These are phyloP conservation scores for Drosophila orena DNA, from an alignment of 1,140 invertebrate species.

Conservation along the genomic window DNA sequence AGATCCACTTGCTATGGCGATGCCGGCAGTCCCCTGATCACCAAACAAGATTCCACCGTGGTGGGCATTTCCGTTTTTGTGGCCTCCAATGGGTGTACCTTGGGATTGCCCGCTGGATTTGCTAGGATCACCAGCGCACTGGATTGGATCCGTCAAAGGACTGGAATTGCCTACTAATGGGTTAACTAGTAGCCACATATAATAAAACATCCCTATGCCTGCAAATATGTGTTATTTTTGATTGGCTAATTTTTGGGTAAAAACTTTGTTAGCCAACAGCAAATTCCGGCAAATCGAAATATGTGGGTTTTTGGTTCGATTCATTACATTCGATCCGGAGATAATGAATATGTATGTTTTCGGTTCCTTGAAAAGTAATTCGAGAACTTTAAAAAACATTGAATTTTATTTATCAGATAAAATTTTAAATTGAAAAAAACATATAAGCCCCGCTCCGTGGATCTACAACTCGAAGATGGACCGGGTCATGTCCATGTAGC, in stretches of 20 bases:
- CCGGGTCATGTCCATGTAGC: constrained; percentile 48
- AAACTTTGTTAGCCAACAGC: too few relatives aligned
- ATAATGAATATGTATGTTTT: too few relatives aligned
- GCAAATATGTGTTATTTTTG: not conserved
- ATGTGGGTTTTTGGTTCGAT: too few relatives aligned
- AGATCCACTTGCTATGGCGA: constrained; percentile 54
- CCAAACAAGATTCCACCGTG: constrained; percentile 17
- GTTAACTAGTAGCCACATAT: not conserved
- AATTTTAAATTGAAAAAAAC: not conserved
- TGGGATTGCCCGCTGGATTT: constrained; percentile 58
- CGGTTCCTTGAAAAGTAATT: too few relatives aligned
- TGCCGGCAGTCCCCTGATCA: constrained; percentile 57
- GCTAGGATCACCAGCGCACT: constrained; percentile 47
- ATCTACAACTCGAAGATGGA: constrained; percentile 57
- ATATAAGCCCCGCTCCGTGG: not conserved
- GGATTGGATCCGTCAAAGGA: constrained; percentile 44
- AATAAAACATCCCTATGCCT: not conserved
- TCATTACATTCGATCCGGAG: too few relatives aligned
- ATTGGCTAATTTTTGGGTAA: too few relatives aligned
- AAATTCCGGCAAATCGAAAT: too few relatives aligned
- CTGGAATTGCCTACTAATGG: constrained; percentile 46
- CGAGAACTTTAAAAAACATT: too few relatives aligned
- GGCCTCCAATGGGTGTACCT: constrained; percentile 41
- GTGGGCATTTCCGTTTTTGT: constrained; percentile 54
- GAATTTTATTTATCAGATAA: not conserved